Evolutionary conservation across 1,140 invertebrate species (phyloP).

Genomic region (Ectropis grisescens): DNA sequence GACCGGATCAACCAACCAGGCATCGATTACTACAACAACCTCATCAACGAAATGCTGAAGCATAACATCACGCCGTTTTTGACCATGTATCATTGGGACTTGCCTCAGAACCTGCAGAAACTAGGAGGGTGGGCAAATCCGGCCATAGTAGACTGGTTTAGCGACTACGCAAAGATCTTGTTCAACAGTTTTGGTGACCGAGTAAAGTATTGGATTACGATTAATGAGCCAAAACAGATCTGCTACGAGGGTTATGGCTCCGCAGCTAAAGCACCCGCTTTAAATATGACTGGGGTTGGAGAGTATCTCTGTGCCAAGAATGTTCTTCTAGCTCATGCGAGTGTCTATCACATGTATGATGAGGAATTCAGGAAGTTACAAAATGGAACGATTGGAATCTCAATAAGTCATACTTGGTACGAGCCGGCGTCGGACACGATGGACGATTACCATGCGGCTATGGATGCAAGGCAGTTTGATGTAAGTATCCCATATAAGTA

Average conservation of each 20-base stretch:
- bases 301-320: slow-evolving; percentile 73
- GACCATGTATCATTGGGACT: slow-evolving; percentile 78
- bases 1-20: slow-evolving; percentile 70
- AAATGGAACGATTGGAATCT: slow-evolving; percentile 67
- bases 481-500: slow-evolving; percentile 30
- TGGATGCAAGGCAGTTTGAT: slow-evolving; percentile 62
- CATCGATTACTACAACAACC: slow-evolving; percentile 73
- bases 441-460: slow-evolving; percentile 64
- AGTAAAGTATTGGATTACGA: slow-evolving; percentile 76
- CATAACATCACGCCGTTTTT: slow-evolving; percentile 69
- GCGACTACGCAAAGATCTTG: slow-evolving; percentile 73
- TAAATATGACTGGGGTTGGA: slow-evolving; percentile 62
- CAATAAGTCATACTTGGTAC: slow-evolving; percentile 58
- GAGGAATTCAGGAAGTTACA: slow-evolving; percentile 20
- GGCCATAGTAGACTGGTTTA: slow-evolving; percentile 71
- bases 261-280: slow-evolving; percentile 59
- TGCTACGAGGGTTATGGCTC: slow-evolving; percentile 72
- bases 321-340: slow-evolving; percentile 72
- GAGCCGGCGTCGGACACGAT: slow-evolving; percentile 50
- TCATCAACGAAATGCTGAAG: slow-evolving; percentile 72
- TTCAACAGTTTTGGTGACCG: slow-evolving; percentile 73
- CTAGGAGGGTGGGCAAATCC: slow-evolving; percentile 76
- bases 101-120: slow-evolving; percentile 72
- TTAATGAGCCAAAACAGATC: slow-evolving; percentile 77
- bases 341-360: slow-evolving; percentile 72